Percentiles rank a stretch among this genome's conserved stretches.
Evolutionary conservation across 2,888 invertebrate species (phyloP).

Genomic region (Hemaris fuciformis): DNA sequence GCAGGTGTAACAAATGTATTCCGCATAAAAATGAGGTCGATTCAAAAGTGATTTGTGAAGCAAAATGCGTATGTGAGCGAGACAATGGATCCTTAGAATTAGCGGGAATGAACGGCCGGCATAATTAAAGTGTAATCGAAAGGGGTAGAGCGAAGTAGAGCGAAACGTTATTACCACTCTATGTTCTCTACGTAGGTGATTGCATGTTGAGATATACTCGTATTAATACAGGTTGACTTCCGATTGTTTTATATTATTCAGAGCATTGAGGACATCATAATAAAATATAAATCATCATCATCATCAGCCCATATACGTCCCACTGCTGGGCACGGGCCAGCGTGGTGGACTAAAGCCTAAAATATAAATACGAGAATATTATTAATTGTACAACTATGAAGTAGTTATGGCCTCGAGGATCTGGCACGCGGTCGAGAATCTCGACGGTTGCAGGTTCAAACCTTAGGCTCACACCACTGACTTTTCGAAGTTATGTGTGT

Average conservation of each 20-base stretch:
- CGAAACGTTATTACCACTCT: conserved; percentile 2
- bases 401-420: no score
- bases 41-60: background rate
- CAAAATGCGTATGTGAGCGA: background rate
- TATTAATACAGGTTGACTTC: background rate
- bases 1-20: background rate
- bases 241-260: background rate
- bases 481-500: no score
- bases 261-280: no score
- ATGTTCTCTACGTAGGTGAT: background rate
- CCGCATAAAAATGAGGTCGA: background rate
- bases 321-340: no score
- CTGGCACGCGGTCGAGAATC: no score
- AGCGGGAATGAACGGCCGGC: background rate
- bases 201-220: background rate
- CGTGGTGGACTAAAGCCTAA: no score
- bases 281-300: no score
- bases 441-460: no score
- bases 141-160: background rate
- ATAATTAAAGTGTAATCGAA: conserved; percentile 6
- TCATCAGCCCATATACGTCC: no score
- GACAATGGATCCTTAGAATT: conserved; percentile 5
- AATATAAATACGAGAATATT: no score
- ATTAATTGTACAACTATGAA: no score
- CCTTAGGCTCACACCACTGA: no score